Evolutionary conservation across 2,888 invertebrate genomes (phyloP).

Genomic region (Eucera pruinosa): DNA sequence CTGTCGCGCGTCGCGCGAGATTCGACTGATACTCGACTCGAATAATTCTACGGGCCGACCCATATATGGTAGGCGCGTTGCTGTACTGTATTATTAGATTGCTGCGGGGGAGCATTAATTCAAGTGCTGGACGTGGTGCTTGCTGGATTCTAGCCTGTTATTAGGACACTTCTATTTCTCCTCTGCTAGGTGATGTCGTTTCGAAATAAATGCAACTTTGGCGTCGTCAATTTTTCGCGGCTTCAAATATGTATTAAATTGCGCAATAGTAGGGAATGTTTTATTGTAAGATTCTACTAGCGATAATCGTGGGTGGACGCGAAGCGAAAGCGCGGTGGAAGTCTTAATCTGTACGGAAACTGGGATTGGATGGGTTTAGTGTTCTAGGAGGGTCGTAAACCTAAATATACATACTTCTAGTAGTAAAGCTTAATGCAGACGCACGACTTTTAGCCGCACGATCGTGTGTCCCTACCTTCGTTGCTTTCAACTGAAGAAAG

Average conservation of each 20-base stretch:
- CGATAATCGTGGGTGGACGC: constrained; percentile 1
- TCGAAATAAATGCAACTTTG: neutral
- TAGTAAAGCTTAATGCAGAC: no score
- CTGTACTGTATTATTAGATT: constrained; percentile 14
- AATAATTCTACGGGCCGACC: constrained; percentile 9
- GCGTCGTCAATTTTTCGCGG: neutral
- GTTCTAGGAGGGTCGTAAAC: neutral
- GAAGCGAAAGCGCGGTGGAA: constrained; percentile 1
- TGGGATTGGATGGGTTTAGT: neutral
- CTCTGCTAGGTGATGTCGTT: neutral
- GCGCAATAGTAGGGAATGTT: neutral
- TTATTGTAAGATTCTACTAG: neutral
- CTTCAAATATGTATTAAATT: neutral
- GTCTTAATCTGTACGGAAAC: neutral
- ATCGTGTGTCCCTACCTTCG: no score
- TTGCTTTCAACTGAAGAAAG: no score
- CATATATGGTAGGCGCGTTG: constrained; percentile 1
- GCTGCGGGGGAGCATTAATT: constrained; percentile 20
- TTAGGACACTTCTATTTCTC: neutral
- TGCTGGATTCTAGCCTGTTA: neutral
- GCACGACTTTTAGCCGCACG: no score
- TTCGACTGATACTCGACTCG: constrained; percentile 14
- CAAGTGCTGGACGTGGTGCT: neutral
- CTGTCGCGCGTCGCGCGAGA: neutral
- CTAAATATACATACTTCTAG: no score